These are phyloP conservation scores for Calvadosia cruxmelitensis DNA, from an alignment of 30 jellyfish, hydroid and myxozoan genomes.

Conservation along the genomic window DNA sequence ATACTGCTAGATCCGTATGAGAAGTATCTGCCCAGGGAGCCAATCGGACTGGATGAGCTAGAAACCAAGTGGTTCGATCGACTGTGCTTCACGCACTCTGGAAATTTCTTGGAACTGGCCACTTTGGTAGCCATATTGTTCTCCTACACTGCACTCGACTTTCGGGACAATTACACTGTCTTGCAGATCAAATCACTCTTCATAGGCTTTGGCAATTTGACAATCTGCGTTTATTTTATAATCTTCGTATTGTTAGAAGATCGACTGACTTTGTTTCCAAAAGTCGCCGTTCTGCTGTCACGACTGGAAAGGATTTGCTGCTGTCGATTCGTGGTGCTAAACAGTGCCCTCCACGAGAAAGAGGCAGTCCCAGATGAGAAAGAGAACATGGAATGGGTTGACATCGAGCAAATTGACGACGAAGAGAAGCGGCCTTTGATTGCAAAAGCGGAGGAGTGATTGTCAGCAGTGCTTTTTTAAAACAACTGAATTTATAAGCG, in stretches of 20 bases:
- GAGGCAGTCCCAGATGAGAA: too few species aligned
- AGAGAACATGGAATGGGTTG: too few species aligned
- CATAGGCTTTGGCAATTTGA: slow-evolving; percentile 55
- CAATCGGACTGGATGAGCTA: slow-evolving; percentile 37
- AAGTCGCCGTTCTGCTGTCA: slow-evolving; percentile 17
- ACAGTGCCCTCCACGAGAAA: too few species aligned
- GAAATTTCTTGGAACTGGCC: slow-evolving; percentile 58
- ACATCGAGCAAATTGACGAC: too few species aligned
- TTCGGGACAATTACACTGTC: slow-evolving; percentile 65
- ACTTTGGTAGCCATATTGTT: slow-evolving; percentile 64
- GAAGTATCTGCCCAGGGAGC: slow-evolving; percentile 62
- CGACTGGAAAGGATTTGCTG: not conserved
- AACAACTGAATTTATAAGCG: too few species aligned
- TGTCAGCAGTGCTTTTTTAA: too few species aligned
- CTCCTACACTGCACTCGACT: slow-evolving; percentile 82
- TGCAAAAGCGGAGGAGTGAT: too few species aligned
- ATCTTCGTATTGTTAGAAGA: slow-evolving; percentile 73
- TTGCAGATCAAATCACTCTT: slow-evolving; percentile 72
- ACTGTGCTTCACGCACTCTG: slow-evolving; percentile 63
- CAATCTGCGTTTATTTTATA: slow-evolving; percentile 55
- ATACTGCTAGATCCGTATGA: slow-evolving; percentile 67
- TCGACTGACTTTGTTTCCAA: slow-evolving; percentile 70
- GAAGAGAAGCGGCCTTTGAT: too few species aligned
- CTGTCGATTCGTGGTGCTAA: not conserved
- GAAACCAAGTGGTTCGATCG: slow-evolving; percentile 85